Percentiles rank a stretch among this genome's conserved stretches.
phyloP scores from a whole-genome alignment of 2,797 vertebrate genomes.

The Lerista edwardsae region DNA sequence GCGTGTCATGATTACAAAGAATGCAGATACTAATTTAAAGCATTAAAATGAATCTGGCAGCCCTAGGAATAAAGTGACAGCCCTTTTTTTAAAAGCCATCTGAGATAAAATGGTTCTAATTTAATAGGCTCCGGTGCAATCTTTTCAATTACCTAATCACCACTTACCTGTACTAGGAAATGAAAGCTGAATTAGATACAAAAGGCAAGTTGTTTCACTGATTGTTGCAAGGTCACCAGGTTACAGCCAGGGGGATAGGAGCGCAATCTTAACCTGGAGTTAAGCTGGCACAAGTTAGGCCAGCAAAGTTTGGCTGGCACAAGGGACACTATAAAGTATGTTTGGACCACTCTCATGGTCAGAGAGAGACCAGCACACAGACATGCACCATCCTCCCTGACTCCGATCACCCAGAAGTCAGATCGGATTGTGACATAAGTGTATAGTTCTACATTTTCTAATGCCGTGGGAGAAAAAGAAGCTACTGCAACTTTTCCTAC shows the following conservation, averaged over 20 bases:
- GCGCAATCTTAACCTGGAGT: too few relatives aligned
- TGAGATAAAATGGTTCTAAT: constrained; percentile 43
- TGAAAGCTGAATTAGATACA: not conserved
- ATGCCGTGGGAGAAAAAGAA: not conserved
- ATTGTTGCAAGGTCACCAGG: not conserved
- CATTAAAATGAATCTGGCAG: not conserved
- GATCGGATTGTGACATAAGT: too few relatives aligned
- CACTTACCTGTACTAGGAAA: constrained; percentile 10
- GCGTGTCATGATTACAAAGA: constrained; percentile 34
- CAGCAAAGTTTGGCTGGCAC: too few relatives aligned
- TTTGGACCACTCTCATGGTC: too few relatives aligned
- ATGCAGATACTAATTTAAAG: constrained; percentile 34
- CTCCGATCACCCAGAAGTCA: too few relatives aligned
- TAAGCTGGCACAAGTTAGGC: too few relatives aligned
- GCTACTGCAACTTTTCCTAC: too few relatives aligned
- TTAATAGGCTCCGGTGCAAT: constrained; percentile 4
- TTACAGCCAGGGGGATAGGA: not conserved
- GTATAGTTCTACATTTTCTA: not conserved
- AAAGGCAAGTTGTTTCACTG: not conserved
- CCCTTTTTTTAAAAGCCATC: constrained; percentile 33
- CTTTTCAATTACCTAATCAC: constrained; percentile 41
- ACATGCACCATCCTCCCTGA: too few relatives aligned
- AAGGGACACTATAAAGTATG: too few relatives aligned
- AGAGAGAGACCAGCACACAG: too few relatives aligned
- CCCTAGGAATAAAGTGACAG: constrained; percentile 15